Conservation (phyloP, 2,113 vertebrate genomes). For the Pteropus alecto region DNA sequence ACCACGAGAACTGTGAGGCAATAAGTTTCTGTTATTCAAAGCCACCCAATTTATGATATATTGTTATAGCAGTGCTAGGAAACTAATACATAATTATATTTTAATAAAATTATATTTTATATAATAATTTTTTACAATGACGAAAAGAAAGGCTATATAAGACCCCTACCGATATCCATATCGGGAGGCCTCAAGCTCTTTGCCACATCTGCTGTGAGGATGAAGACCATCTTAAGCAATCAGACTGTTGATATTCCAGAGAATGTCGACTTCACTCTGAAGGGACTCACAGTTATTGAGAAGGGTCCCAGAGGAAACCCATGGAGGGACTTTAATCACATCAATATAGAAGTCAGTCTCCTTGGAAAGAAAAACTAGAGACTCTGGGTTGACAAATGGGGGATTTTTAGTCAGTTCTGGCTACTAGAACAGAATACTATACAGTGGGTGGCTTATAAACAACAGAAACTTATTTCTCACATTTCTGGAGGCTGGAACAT, state of each 20-base stretch:
- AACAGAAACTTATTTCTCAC: neutral
- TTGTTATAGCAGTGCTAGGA: neutral
- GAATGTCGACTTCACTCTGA: neutral
- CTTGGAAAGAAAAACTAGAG: neutral
- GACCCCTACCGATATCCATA: neutral
- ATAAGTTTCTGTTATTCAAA: neutral
- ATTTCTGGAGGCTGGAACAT: neutral
- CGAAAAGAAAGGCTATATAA: neutral
- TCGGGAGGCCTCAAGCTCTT: neutral
- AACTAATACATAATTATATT: neutral
- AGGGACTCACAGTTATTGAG: neutral
- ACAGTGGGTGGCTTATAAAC: neutral
- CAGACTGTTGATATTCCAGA: neutral
- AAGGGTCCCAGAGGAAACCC: neutral
- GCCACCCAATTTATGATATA: neutral
- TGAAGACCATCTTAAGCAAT: neutral
- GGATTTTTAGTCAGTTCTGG: neutral
- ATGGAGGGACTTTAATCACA: neutral
- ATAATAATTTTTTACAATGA: neutral
- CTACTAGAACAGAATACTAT: neutral
- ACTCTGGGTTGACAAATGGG: neutral
- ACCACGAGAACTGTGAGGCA: neutral
- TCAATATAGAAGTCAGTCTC: neutral
- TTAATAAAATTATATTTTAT: neutral
- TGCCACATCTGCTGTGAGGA: neutral